These are phyloP conservation scores for Ondatra zibethicus DNA, from an alignment of 2,113 vertebrate species.

Conservation along the genomic window DNA sequence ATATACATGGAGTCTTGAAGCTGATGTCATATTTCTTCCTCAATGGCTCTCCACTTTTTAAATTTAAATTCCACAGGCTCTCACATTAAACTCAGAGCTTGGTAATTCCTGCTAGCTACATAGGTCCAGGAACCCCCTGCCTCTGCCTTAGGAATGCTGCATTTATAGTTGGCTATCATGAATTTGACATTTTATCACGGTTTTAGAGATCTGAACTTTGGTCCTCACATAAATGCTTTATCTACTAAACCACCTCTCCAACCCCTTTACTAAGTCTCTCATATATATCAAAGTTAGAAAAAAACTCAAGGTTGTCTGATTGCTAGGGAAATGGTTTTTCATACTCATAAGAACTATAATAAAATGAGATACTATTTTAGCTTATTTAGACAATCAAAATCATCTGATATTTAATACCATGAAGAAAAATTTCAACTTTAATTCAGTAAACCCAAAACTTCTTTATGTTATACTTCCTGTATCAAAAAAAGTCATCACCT, in stretches of 20 bases:
- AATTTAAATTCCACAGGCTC: too few relatives aligned
- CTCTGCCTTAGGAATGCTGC: neutral
- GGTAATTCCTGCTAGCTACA: neutral
- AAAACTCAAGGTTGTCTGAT: neutral
- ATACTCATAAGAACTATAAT: conserved; percentile 16
- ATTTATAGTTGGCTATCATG: neutral
- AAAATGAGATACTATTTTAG: neutral
- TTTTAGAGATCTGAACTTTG: neutral
- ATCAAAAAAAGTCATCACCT: conserved; percentile 1
- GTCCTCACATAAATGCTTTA: neutral
- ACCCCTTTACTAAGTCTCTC: neutral
- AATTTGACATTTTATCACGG: neutral
- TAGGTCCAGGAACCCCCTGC: neutral
- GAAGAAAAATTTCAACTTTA: conserved; percentile 33
- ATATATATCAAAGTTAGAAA: neutral
- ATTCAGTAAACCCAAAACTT: conserved; percentile 4
- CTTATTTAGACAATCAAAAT: conserved; percentile 6
- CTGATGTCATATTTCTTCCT: neutral
- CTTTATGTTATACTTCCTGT: neutral
- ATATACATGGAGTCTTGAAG: too few relatives aligned
- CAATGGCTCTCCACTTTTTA: neutral
- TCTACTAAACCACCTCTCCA: neutral
- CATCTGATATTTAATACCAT: neutral
- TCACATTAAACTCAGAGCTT: too few relatives aligned
- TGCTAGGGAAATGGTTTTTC: neutral